Conservation (phyloP, 1,140 invertebrate genomes). For the Steinernema khuongi region DNA sequence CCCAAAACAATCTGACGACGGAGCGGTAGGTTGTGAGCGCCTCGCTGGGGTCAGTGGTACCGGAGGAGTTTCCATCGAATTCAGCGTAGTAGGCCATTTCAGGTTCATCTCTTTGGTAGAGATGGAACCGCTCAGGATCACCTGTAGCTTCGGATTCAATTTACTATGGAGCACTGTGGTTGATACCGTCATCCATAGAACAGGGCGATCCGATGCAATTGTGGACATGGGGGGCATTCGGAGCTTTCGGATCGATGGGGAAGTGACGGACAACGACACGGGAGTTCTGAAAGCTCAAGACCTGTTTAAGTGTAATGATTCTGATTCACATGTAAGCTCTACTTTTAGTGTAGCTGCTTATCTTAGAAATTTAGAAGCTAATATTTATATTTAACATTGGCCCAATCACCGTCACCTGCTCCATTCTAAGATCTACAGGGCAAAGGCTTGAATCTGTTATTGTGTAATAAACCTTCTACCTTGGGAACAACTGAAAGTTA, state of each 20-base stretch:
- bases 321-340: no score
- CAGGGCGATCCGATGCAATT: not conserved
- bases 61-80: not conserved
- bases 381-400: no score
- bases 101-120: not conserved
- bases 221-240: not conserved
- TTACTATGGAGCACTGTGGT: not conserved
- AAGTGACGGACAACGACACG: not conserved
- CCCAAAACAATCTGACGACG: not conserved
- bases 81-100: conserved; percentile 1
- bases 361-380: no score
- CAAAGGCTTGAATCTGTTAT: no score
- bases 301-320: not conserved
- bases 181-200: not conserved
- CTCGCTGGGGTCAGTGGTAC: not conserved
- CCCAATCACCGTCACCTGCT: no score
- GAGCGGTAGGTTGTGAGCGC: not conserved
- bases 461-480: no score
- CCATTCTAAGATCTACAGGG: no score
- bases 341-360: not conserved
- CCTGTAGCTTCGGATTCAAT: not conserved
- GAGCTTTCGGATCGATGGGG: not conserved
- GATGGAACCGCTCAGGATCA: not conserved
- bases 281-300: not conserved
- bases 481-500: no score